Conservation (phyloP, 2,113 vertebrate species). For the Ursus arctos region DNA sequence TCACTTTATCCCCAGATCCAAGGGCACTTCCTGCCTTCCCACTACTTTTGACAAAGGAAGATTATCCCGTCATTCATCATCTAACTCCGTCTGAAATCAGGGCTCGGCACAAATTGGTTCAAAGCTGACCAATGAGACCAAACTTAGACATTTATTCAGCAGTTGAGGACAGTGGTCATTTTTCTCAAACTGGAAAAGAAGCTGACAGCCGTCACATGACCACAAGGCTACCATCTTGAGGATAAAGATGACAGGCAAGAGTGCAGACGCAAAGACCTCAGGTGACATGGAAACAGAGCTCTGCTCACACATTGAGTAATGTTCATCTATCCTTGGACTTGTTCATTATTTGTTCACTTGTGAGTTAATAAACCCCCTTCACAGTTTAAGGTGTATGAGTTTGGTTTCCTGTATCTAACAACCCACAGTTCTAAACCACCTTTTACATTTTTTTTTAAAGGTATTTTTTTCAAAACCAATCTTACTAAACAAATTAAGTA, state of each 20-base stretch:
- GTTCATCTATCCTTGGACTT: neutral
- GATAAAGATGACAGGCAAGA: neutral
- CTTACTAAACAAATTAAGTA: neutral
- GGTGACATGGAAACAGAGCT: neutral
- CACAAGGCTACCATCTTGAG: neutral
- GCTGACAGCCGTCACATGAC: accelerated
- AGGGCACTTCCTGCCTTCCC: neutral
- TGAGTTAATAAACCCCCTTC: neutral
- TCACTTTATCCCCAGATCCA: neutral
- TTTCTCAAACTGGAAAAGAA: neutral
- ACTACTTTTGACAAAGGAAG: neutral
- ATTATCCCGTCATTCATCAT: neutral
- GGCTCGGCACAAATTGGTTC: neutral
- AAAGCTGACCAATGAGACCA: neutral
- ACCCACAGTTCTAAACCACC: neutral
- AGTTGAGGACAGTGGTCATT: neutral
- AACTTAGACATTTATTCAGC: neutral
- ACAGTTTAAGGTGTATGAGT: neutral
- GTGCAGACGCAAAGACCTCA: neutral
- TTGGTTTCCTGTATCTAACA: neutral
- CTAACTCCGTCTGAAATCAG: neutral
- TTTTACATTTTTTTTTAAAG: neutral
- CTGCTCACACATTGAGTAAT: neutral
- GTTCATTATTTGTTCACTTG: neutral
- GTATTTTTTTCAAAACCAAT: neutral